Base-by-base conservation (phyloP, 2,888 invertebrate species). In the Lomographa bimaculata region DNA sequence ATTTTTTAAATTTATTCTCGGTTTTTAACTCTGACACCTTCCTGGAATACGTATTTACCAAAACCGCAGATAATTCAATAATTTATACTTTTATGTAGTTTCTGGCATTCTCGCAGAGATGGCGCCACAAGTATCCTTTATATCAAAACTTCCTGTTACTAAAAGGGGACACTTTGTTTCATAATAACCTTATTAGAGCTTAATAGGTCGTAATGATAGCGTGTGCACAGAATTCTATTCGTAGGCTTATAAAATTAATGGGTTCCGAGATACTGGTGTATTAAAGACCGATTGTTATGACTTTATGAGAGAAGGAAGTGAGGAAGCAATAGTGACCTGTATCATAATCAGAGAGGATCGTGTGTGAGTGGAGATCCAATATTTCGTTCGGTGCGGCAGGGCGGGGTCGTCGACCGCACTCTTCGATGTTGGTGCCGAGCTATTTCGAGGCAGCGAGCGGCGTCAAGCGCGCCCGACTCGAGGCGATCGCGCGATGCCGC, bases 341-440 rank as follows among this genome's bases (percentile, higher is more conserved):
- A 65, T 62, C 59, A 64, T 64, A 64, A 70, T 64, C 68, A 62
- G 64, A 69, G 69, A 71, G 72, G 66, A 81, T n/a, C n/a, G n/a
- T n/a, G n/a, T n/a, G n/a, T n/a, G n/a, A 79, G 75, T 80, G 76
- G 75, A 68, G 64, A 71, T 62, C 60, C 70, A 70, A 64, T 71
- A 71, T 87, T 86, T 74, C 85, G 82, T 76, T 75, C 71, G 79
- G 75, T 82, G 75, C 71, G 79, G 75, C 82, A 75, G 78, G 74
- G 79, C 77, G 72, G 74, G 82, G 84, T 85, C 85, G 78, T 71
- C 79, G 86, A 85, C 86, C 86, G 82, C 75, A 67, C 80, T 71
- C 71, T 74, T 80, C 79, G 70, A 60, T 61, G 79, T 74, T 73
- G 80, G 72, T 78, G 78, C 60, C 79, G 78, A 76, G 87, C 87